Evolutionary conservation across 2,888 invertebrate genomes (phyloP), one percentile per base, ranked within the genome.

Genomic region (Troglohyphantes excavatus): DNA sequence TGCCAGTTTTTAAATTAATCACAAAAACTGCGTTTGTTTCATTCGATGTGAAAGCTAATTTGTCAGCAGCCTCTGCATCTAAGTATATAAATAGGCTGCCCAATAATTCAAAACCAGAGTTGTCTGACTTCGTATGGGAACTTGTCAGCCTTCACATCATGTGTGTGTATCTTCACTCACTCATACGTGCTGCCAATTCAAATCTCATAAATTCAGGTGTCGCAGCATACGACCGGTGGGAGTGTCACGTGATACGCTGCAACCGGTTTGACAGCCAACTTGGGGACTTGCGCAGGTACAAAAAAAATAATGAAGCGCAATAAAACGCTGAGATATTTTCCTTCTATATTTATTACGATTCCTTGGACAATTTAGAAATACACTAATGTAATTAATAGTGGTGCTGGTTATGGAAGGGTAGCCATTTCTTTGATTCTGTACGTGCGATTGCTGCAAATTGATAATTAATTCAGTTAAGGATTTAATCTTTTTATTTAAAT

Each of bases 121-220:
- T 17, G 17, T 46, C 46, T 46, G 46, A 46, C 46, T 46, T 46
- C 46, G 46, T 46, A 9, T 17, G 46, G 17, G 46, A 63, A 72
- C 61, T 65, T 83, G 63, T 46, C 43, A 73, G n/a, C 63, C 63
- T 65, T 65, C 67, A 67, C 68, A 65, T 29, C 65, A 26, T 26
- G 43, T 79, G 61, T 78, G 46, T 53, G 21, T n/a, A 68, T 33
- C 26, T 46, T 68, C 65, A 39, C 26, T 70, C 33, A 23, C 61
- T 46, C 19, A 67, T 78, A 68, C 85, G 81, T 78, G 86, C 76
- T 59, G 61, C 72, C 86, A 79, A 78, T 70, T 39, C 61, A 76
- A 82, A 89, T 75, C 81, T 67, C 81, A 89, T 89, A 89, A 89
- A 89, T 89, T 89, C 39, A 87, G 65, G 46, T 68, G 82, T 76